These are phyloP conservation scores for Bubo bubo DNA, from an alignment of 2,113 vertebrate genomes.

Conservation along the genomic window DNA sequence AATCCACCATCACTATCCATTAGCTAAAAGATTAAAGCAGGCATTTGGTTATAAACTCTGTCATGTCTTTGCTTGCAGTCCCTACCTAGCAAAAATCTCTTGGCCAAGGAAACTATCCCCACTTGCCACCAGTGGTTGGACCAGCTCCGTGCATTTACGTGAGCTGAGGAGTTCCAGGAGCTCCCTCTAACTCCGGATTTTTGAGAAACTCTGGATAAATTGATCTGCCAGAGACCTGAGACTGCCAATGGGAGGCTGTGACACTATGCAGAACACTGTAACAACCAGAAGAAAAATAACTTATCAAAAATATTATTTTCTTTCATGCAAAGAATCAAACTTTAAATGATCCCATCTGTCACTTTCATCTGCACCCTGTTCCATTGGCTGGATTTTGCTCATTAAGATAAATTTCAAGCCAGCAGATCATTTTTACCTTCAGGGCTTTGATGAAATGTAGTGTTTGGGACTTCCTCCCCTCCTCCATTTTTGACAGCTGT, in stretches of 20 bases:
- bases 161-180: neutral
- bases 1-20: neutral
- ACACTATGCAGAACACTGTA: conserved; percentile 47
- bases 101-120: neutral
- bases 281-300: conserved; percentile 66
- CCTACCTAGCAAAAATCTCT: neutral
- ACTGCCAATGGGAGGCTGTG: neutral
- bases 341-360: conserved; percentile 77
- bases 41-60: neutral
- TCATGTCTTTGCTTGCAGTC: neutral
- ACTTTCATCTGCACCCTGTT: conserved; percentile 69
- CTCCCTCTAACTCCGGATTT: neutral
- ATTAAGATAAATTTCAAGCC: conserved; percentile 74
- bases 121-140: neutral
- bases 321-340: conserved; percentile 68
- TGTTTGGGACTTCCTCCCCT: neutral
- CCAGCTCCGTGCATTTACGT: fast-evolving
- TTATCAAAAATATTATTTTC: conserved; percentile 60
- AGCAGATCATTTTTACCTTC: conserved; percentile 73
- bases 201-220: neutral
- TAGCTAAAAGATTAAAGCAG: neutral
- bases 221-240: neutral
- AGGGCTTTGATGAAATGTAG: conserved; percentile 53
- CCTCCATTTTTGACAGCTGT: neutral
- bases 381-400: conserved; percentile 74